phyloP scores from a whole-genome alignment of 2,888 invertebrate species.

The Galeopsomyia nigrocyanea region DNA sequence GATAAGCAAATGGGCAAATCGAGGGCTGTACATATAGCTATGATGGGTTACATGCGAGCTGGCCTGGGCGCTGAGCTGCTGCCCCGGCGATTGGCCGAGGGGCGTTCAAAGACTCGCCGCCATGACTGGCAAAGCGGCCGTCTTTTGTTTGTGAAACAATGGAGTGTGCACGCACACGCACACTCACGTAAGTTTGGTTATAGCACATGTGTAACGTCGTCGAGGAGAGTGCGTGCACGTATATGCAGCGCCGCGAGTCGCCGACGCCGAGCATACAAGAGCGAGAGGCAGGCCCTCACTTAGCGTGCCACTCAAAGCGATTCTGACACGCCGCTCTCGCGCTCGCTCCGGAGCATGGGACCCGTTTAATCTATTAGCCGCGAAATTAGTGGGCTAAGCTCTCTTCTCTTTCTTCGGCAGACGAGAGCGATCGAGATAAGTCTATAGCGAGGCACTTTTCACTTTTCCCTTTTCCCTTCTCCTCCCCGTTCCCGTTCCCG shows the following conservation, averaged over 20 bases:
- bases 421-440: constrained; percentile 2
- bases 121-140: constrained; percentile 66
- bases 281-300: constrained; percentile 60
- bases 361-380: constrained; percentile 64
- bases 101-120: constrained; percentile 67
- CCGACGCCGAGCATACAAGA: neutral
- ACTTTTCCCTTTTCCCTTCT: neutral
- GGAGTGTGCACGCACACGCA: constrained; percentile 53
- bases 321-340: constrained; percentile 42
- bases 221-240: constrained; percentile 47
- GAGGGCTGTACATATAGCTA: constrained; percentile 15
- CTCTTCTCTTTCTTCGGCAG: no score
- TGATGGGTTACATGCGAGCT: no score
- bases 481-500: no score
- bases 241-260: neutral
- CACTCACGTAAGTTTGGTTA: no score
- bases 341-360: neutral
- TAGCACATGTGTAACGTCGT: no score
- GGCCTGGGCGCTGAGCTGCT: constrained; percentile 11
- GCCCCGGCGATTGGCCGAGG: constrained; percentile 64
- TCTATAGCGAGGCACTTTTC: neutral
- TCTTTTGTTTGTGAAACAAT: constrained; percentile 69
- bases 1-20: neutral
- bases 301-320: constrained; percentile 63
- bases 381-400: constrained; percentile 60